Percentiles rank a stretch among this genome's conserved stretches.
phyloP scores from a whole-genome alignment of 1,140 invertebrate genomes.

The Drosophila arizonae region DNA sequence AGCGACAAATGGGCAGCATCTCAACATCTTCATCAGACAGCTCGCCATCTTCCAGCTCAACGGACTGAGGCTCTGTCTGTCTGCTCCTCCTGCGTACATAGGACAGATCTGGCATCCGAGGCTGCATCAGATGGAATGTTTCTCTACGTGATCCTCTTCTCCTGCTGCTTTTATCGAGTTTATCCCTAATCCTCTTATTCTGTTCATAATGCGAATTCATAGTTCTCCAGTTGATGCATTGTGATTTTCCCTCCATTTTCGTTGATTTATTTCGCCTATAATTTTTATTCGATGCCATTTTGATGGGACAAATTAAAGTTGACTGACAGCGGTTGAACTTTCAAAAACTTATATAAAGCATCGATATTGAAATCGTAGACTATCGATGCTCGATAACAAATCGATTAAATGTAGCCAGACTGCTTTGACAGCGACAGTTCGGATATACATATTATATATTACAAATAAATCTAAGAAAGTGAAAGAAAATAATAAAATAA shows the following conservation, averaged over 20 bases:
- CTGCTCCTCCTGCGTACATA: background rate
- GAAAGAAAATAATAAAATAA: too few species aligned
- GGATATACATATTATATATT: too few species aligned
- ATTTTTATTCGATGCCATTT: background rate
- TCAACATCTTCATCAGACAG: background rate
- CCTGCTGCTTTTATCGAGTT: too few species aligned
- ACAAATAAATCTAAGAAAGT: too few species aligned
- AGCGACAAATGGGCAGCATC: slow-evolving; percentile 44
- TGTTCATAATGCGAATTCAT: background rate
- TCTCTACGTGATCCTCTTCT: too few species aligned
- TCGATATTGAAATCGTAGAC: background rate
- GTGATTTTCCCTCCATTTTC: background rate
- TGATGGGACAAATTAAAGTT: background rate
- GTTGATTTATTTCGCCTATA: too few species aligned
- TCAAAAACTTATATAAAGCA: too few species aligned
- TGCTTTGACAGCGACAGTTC: background rate
- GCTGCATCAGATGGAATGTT: too few species aligned
- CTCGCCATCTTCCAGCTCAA: slow-evolving; percentile 54
- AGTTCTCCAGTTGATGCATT: background rate
- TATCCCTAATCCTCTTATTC: too few species aligned
- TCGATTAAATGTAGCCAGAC: slow-evolving; percentile 22
- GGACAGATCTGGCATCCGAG: too few species aligned
- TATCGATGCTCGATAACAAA: slow-evolving; percentile 33
- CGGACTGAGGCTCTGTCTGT: background rate
- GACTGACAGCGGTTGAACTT: too few species aligned